These are phyloP conservation scores for Ceyx cyanopectus DNA, from an alignment of 2,113 vertebrate genomes.

Conservation along the genomic window DNA sequence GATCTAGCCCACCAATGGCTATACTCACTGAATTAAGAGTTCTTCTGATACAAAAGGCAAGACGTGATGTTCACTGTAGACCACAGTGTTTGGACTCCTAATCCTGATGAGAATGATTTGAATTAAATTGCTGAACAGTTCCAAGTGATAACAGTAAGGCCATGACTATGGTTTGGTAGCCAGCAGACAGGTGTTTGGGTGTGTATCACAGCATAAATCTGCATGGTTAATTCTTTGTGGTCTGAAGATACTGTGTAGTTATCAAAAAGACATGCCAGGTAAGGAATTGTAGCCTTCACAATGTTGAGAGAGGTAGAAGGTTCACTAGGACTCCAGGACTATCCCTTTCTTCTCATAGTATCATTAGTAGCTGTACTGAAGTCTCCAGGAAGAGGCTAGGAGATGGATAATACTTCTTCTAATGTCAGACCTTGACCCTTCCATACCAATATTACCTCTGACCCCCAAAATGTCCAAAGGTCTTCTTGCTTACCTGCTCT, in stretches of 20 bases:
- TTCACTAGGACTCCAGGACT: neutral
- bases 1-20: neutral
- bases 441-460: neutral
- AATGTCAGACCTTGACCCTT: fast-evolving
- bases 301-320: neutral
- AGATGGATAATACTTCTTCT: neutral
- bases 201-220: neutral
- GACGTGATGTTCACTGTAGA: neutral
- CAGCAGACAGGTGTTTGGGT: neutral
- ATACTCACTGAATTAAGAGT: neutral
- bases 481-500: neutral
- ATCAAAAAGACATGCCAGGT: neutral
- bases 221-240: neutral
- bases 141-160: neutral
- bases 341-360: neutral
- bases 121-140: neutral
- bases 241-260: neutral
- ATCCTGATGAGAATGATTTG: neutral
- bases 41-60: neutral
- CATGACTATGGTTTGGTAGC: neutral
- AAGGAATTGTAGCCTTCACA: neutral
- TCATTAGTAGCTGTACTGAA: neutral
- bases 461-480: neutral
- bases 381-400: neutral
- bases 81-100: neutral